phyloP scores from a whole-genome alignment of 2,888 invertebrate species.

The Caenorhabditis sp. region DNA sequence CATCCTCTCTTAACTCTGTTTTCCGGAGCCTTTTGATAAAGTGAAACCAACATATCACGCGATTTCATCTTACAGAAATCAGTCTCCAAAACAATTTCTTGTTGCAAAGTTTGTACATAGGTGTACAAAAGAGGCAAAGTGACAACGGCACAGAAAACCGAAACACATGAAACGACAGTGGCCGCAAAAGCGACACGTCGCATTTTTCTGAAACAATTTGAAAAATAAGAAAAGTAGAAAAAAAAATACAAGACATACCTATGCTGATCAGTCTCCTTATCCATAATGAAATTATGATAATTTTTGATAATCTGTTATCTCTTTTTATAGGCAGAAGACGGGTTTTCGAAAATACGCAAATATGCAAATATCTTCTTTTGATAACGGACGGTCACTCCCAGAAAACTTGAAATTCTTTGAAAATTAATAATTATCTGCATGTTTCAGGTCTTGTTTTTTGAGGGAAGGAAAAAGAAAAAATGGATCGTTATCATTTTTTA shows the following conservation, averaged over 20 bases:
- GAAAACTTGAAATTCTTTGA: neutral
- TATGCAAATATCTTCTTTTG: slow-evolving; percentile 32
- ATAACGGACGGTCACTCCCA: neutral
- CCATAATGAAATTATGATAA: slow-evolving; percentile 13
- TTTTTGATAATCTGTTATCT: neutral
- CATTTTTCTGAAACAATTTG: slow-evolving; percentile 47
- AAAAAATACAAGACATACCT: slow-evolving; percentile 22
- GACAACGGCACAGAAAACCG: slow-evolving; percentile 65
- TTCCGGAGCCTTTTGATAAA: slow-evolving; percentile 54
- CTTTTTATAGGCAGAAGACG: slow-evolving; percentile 4
- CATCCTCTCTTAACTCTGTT: slow-evolving; percentile 54
- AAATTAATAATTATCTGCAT: neutral
- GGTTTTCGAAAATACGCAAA: slow-evolving; percentile 20
- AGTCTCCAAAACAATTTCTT: slow-evolving; percentile 65
- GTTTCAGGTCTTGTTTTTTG: neutral
- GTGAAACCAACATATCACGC: slow-evolving; percentile 64
- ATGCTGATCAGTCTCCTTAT: slow-evolving; percentile 45
- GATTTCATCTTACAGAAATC: slow-evolving; percentile 69
- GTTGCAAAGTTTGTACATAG: slow-evolving; percentile 67
- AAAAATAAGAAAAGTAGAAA: too few species aligned
- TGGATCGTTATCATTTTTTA: too few species aligned
- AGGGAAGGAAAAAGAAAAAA: neutral
- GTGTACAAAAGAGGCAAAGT: slow-evolving; percentile 69
- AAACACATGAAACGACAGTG: slow-evolving; percentile 63
- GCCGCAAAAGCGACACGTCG: slow-evolving; percentile 63